Base-by-base conservation (phyloP, 2,113 vertebrate species). In the Dasyornis broadbenti region DNA sequence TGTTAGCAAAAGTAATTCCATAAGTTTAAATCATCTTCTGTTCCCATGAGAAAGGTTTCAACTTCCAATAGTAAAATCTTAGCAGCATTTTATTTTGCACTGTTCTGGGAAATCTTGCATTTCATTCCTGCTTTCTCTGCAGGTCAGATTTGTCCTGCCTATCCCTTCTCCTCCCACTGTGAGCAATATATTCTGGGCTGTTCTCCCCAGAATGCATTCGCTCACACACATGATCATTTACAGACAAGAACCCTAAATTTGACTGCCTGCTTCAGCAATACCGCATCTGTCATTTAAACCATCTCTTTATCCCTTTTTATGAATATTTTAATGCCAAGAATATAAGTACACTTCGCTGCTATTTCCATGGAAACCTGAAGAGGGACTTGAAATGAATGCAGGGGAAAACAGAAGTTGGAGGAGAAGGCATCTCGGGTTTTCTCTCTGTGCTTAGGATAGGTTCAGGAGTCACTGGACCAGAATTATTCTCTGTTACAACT, bases 361-460 rank as follows among this genome's bases (percentile, higher is more conserved):
- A 97, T 98, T 97, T 97, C 97, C 93, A 97, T 98, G 95, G 97
- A 97, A 97, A 97, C 96, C 77, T 84, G 85, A 93, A 91, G 84
- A 93, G 64, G 56, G 95, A 90, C 87, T 96, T 86, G 81, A 80
- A 94, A 92, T 71, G 61, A 91, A 82, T 87, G 80, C 86, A 86
- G 56, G 92, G 69, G 80, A 88, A 95, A 91, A 71, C 44, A 96
- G 75, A 80, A 91, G 68, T 45, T 91, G 86, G 93, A 95, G 40
- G 42, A 93, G 49, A 59, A 92, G 39, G 57, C 54, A 70, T 80
- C 78, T 61, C 8, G 40, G 60, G 24, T 28, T 80, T 42, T 54
- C 57, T 45, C 54, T 85, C 45, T 73, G 23, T 70, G 52, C 37
- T 86, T 52, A 64, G 75, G 66, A 66, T 31, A 76, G 54, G 69